Evolutionary conservation across 1,140 invertebrate species (phyloP).

Genomic region (Macrosteles quadrilineatus): DNA sequence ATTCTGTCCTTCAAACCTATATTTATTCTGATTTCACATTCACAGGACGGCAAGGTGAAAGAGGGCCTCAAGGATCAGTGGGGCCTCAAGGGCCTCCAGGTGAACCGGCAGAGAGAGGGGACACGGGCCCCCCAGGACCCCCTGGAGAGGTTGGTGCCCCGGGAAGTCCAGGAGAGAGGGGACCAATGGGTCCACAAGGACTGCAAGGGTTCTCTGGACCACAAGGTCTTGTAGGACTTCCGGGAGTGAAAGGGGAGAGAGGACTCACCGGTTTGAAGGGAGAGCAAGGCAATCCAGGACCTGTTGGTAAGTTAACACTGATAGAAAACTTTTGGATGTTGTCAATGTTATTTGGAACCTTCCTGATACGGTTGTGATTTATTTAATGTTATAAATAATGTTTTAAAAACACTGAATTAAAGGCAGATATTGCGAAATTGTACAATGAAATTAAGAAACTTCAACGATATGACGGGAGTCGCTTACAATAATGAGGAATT

Average conservation of each 20-base stretch:
- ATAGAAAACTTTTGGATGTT: too few relatives aligned
- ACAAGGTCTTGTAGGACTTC: slow-evolving; percentile 59
- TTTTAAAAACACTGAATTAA: too few relatives aligned
- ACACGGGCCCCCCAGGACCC: slow-evolving; percentile 69
- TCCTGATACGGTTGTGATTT: slow-evolving; percentile 4
- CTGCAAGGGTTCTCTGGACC: slow-evolving; percentile 68
- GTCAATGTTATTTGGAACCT: slow-evolving; percentile 9
- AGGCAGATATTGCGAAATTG: too few relatives aligned
- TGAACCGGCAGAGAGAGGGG: slow-evolving; percentile 72
- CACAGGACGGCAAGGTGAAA: slow-evolving; percentile 64
- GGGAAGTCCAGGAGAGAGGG: slow-evolving; percentile 70
- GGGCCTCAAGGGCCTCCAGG: slow-evolving; percentile 73
- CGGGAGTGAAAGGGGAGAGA: slow-evolving; percentile 73
- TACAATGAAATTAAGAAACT: too few relatives aligned
- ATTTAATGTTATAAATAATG: too few relatives aligned
- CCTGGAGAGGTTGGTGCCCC: slow-evolving; percentile 70
- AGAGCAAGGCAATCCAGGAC: slow-evolving; percentile 68
- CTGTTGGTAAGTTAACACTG: slow-evolving; percentile 51
- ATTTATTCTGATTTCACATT: too few relatives aligned
- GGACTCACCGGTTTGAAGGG: slow-evolving; percentile 68
- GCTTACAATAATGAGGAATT: too few relatives aligned
- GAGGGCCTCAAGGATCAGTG: slow-evolving; percentile 66
- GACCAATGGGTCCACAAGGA: slow-evolving; percentile 60
- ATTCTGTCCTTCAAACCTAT: too few relatives aligned
- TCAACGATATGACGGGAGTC: too few relatives aligned